These are phyloP conservation scores for Porites divaricata DNA, from an alignment of 92 coral and sea anemone species.

Conservation along the genomic window DNA sequence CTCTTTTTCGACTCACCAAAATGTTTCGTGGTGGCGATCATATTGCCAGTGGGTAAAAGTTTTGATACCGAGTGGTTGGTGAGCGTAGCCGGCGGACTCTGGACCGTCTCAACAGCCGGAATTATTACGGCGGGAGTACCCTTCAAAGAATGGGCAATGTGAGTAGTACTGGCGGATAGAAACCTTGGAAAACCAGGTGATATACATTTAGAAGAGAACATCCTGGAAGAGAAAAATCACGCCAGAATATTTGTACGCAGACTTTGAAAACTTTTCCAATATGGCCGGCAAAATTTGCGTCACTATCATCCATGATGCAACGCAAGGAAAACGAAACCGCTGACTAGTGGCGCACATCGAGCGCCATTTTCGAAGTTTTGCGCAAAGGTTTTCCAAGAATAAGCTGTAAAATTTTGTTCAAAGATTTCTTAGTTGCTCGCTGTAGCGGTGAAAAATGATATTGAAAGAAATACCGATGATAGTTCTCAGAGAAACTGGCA, in stretches of 20 bases:
- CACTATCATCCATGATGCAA: slow-evolving; percentile 68
- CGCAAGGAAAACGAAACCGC: slow-evolving; percentile 37
- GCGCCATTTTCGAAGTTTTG: slow-evolving; percentile 81
- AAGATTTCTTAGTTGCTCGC: not conserved
- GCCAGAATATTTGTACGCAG: slow-evolving; percentile 15
- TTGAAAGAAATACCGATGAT: not conserved
- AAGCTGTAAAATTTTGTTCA: not conserved
- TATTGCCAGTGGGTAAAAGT: slow-evolving; percentile 73
- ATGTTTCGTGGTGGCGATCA: slow-evolving; percentile 76
- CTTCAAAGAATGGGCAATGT: slow-evolving; percentile 82
- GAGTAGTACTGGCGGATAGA: slow-evolving; percentile 90
- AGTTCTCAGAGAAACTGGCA: not conserved
- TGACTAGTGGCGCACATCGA: slow-evolving; percentile 43
- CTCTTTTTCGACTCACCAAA: slow-evolving; percentile 57
- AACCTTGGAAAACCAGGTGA: slow-evolving; percentile 91
- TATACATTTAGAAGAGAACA: slow-evolving; percentile 92
- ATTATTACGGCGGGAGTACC: slow-evolving; percentile 82
- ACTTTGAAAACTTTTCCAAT: slow-evolving; percentile 39
- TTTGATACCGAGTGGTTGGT: slow-evolving; percentile 65
- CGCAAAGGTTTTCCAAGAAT: not conserved
- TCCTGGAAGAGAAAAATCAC: slow-evolving; percentile 38
- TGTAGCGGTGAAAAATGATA: slow-evolving; percentile 1
- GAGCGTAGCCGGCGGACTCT: slow-evolving; percentile 64
- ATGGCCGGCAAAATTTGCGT: slow-evolving; percentile 86
- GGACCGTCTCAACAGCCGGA: slow-evolving; percentile 76